Base-by-base conservation (phyloP, 2,797 vertebrate species). In the Fistularia tabacaria region DNA sequence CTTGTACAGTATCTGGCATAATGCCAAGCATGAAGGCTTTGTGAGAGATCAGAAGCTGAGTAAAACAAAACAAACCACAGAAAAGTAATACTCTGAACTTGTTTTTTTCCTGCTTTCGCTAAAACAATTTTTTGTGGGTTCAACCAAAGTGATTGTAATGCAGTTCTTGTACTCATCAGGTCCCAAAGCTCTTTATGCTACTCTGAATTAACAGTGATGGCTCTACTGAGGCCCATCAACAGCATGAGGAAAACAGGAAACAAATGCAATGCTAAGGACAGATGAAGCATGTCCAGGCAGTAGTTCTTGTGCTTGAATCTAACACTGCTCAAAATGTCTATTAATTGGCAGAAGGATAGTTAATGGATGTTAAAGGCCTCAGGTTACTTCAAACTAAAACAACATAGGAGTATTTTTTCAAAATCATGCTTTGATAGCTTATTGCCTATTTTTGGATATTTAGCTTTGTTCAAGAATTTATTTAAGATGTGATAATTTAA, bases 91-190 rank as follows among this genome's bases (percentile, higher is more conserved):
- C 41, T 6, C 7, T 52, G 7, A 15, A 49, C 14, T 39, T 9
- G 1, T 1, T 36, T 46, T n/a, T 38, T 55, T 68, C 49, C 68
- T 49, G 46, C 56, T 61, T 59, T 51, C 6, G 43, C 44, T 10
- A 3, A 57, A 65, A 68, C 46, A 51, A 40, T 46, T 51, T 63
- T 57, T 55, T 63, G 54, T 10, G 11, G 51, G 58, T 49, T 54
- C 52, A 53, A 42, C 14, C 54, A 44, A 57, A 47, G 61, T 51
- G 71, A 81, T 85, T 84, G 81, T 69, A 54, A 88, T 85, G 81
- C 86, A 81, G 78, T 74, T 66, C 78, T 71, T 80, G 79, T 79
- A 67, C 78, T 81, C 79, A 52, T 79, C 71, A 54, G 60, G 65
- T 79, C 83, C 55, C 81, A 44, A 9, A 57, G 72, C 83, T 70